A percentile compares a stretch with the other conserved stretches of the same genome.
These are phyloP conservation scores for Dusona sp. DNA, from an alignment of 2,888 invertebrate species.

Conservation along the genomic window DNA sequence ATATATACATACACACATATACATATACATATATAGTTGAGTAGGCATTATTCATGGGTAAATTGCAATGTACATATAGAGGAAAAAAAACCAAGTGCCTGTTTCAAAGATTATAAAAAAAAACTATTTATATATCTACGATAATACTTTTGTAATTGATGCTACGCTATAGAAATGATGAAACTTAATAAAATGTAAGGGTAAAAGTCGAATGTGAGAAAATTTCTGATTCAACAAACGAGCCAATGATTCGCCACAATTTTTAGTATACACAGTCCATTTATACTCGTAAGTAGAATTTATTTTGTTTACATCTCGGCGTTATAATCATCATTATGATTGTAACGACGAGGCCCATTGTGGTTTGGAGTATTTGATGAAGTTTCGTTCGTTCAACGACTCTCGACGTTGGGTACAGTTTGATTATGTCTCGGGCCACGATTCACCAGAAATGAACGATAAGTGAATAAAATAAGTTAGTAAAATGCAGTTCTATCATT, in stretches of 20 bases:
- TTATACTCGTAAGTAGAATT: not conserved
- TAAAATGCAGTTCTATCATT: not conserved
- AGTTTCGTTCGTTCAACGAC: not conserved
- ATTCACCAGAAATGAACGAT: not conserved
- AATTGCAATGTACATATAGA: conserved; percentile 65
- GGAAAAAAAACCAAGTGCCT: conserved; percentile 62
- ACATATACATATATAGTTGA: conserved; percentile 36
- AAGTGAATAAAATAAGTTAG: not conserved
- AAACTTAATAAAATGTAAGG: conserved; percentile 73
- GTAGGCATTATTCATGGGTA: conserved; percentile 65
- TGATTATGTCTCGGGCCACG: not conserved
- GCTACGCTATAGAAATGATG: conserved; percentile 70
- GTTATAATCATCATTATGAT: not conserved
- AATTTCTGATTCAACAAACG: not conserved
- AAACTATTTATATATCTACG: conserved; percentile 67
- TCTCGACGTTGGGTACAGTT: not conserved
- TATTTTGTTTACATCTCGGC: conserved; percentile 22
- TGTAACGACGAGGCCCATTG: not conserved
- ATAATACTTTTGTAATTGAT: conserved; percentile 81
- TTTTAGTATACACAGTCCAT: not conserved
- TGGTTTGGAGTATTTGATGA: not conserved
- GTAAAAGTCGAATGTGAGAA: conserved; percentile 43
- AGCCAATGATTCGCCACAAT: not conserved
- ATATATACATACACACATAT: too few relatives aligned
- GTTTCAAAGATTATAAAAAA: conserved; percentile 63